These are phyloP conservation scores for Cherax destructor DNA, from an alignment of 1,140 invertebrate species.

Conservation along the genomic window DNA sequence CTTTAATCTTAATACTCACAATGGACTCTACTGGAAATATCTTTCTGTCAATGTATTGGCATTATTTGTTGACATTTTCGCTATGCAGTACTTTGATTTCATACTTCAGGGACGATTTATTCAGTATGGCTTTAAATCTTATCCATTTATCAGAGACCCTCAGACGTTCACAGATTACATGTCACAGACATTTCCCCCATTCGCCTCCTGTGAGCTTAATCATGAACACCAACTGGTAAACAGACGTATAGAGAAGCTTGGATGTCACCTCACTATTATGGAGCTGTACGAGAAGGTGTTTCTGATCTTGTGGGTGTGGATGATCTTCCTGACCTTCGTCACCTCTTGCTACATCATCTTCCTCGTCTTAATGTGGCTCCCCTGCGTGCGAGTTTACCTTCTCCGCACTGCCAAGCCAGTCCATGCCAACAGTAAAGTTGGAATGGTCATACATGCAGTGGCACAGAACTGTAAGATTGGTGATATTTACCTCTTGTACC, in stretches of 20 bases:
- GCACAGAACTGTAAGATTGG: constrained; percentile 43
- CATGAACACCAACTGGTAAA: background rate
- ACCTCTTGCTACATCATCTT: constrained; percentile 40
- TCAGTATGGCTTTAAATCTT: constrained; percentile 36
- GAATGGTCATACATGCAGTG: background rate
- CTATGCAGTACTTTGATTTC: constrained; percentile 37
- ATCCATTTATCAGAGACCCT: constrained; percentile 29
- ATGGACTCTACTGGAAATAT: constrained; percentile 35
- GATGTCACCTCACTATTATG: constrained; percentile 45
- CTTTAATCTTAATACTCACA: constrained; percentile 39
- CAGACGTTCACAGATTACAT: constrained; percentile 35
- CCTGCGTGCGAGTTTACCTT: constrained; percentile 2
- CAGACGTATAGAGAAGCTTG: background rate
- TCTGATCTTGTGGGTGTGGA: constrained; percentile 23
- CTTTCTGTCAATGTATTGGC: constrained; percentile 11
- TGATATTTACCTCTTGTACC: constrained; percentile 39
- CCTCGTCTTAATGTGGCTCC: constrained; percentile 36
- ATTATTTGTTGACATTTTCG: constrained; percentile 14
- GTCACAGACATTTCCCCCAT: constrained; percentile 39
- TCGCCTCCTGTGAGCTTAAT: constrained; percentile 19
- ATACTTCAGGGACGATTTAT: constrained; percentile 33
- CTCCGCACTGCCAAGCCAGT: constrained; percentile 36
- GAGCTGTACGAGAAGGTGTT: constrained; percentile 46
- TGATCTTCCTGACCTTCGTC: constrained; percentile 22
- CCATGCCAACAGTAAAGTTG: background rate